These are phyloP conservation scores for Psammodynastes pulverulentus DNA, from an alignment of 2,113 vertebrate species.

Conservation along the genomic window DNA sequence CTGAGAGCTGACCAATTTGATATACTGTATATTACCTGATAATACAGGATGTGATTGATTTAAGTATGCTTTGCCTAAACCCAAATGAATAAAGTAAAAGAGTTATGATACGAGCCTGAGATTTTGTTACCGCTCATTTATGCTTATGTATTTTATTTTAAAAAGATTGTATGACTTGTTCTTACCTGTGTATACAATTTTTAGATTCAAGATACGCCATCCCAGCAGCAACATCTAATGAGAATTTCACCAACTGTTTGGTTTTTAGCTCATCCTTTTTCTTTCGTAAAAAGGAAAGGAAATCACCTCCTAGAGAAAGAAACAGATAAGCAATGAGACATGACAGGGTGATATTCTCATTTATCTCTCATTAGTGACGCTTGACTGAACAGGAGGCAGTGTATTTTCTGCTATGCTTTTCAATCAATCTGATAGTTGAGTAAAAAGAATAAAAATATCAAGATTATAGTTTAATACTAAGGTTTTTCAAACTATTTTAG, in stretches of 20 bases:
- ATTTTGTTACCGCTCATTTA: neutral
- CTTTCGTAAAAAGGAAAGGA: constrained; percentile 93
- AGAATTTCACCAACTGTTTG: constrained; percentile 90
- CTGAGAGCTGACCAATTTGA: neutral
- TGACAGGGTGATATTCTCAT: neutral
- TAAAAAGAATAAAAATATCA: constrained; percentile 29
- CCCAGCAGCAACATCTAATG: constrained; percentile 87
- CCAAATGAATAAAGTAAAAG: neutral
- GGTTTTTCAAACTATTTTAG: neutral
- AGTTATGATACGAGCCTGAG: neutral
- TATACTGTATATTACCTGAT: neutral
- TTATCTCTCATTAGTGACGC: neutral
- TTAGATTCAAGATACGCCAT: constrained; percentile 95
- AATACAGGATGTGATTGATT: neutral
- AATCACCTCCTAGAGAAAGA: constrained; percentile 87
- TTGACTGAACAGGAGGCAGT: constrained; percentile 18
- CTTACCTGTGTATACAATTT: constrained; percentile 97
- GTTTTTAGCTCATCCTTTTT: constrained; percentile 94
- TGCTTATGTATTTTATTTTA: neutral
- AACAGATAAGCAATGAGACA: constrained; percentile 51
- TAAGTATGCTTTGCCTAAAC: neutral
- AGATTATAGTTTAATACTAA: neutral
- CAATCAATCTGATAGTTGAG: neutral
- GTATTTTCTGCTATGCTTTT: neutral
- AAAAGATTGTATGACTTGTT: constrained; percentile 20